Conservation (phyloP, 2,113 vertebrate genomes). For the Fulica atra region DNA sequence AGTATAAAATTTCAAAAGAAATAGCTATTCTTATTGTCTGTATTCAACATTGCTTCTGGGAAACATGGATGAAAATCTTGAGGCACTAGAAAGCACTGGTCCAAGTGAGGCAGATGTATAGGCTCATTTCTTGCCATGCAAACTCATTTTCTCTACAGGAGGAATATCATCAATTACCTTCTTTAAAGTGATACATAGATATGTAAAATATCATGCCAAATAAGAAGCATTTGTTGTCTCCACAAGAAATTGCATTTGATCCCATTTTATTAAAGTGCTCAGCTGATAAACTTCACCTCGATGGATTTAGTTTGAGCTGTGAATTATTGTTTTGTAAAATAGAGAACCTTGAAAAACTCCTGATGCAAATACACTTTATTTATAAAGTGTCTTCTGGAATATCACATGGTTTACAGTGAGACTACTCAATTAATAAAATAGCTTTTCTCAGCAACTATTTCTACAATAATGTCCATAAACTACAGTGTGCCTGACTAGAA, state of each 20-base stretch:
- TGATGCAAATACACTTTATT: slow-evolving; percentile 64
- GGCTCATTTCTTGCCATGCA: slow-evolving; percentile 2
- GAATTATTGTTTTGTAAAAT: slow-evolving; percentile 58
- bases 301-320: neutral
- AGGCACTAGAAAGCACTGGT: neutral
- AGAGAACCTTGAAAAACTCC: slow-evolving; percentile 59
- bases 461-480: slow-evolving; percentile 44
- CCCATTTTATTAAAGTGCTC: slow-evolving; percentile 47
- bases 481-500: slow-evolving; percentile 20
- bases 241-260: slow-evolving; percentile 3
- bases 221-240: slow-evolving; percentile 43
- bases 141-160: slow-evolving; percentile 17
- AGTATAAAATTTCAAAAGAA: slow-evolving; percentile 26
- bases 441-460: slow-evolving; percentile 66
- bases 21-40: neutral
- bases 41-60: neutral
- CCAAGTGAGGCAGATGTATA: neutral
- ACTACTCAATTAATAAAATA: slow-evolving; percentile 66
- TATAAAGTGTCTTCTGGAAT: slow-evolving; percentile 61
- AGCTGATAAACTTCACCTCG: slow-evolving; percentile 9
- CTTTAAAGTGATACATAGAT: slow-evolving; percentile 31
- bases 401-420: slow-evolving; percentile 59
- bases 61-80: slow-evolving; percentile 19
- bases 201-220: slow-evolving; percentile 36
- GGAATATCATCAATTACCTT: slow-evolving; percentile 22